Conservation (phyloP, 2,888 invertebrate genomes). For the Archaeoteleia sp. region DNA sequence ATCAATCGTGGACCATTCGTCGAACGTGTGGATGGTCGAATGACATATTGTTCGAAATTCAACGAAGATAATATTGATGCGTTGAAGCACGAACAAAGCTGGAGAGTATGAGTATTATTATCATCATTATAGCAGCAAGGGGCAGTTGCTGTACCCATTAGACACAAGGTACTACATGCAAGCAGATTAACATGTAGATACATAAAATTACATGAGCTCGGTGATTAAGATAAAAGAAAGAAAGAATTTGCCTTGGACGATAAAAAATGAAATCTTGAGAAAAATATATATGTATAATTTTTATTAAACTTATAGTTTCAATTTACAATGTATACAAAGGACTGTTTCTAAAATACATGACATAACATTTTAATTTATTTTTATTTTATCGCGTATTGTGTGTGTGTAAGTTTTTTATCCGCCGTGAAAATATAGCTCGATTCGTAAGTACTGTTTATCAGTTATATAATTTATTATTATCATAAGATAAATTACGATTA, state of each 20-base stretch:
- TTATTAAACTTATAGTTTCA: constrained; percentile 1
- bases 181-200: constrained; percentile 36
- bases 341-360: too few relatives aligned
- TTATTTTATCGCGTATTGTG: too few relatives aligned
- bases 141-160: constrained; percentile 6
- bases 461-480: too few relatives aligned
- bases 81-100: constrained; percentile 25
- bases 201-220: constrained; percentile 28
- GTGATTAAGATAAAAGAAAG: constrained; percentile 14
- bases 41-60: constrained; percentile 30
- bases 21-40: constrained; percentile 33
- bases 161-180: constrained; percentile 12
- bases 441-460: too few relatives aligned
- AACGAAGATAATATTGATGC: constrained; percentile 62
- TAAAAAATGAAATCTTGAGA: constrained; percentile 1
- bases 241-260: constrained; percentile 6
- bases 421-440: neutral
- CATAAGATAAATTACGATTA: too few relatives aligned
- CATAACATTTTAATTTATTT: too few relatives aligned
- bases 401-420: neutral
- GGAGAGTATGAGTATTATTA: constrained; percentile 12
- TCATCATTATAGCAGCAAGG: constrained; percentile 11
- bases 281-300: constrained; percentile 5
- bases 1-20: constrained; percentile 38
- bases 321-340: too few relatives aligned